These are phyloP conservation scores for Tetranychus truncatus DNA, from an alignment of 2,888 invertebrate species.

Conservation along the genomic window DNA sequence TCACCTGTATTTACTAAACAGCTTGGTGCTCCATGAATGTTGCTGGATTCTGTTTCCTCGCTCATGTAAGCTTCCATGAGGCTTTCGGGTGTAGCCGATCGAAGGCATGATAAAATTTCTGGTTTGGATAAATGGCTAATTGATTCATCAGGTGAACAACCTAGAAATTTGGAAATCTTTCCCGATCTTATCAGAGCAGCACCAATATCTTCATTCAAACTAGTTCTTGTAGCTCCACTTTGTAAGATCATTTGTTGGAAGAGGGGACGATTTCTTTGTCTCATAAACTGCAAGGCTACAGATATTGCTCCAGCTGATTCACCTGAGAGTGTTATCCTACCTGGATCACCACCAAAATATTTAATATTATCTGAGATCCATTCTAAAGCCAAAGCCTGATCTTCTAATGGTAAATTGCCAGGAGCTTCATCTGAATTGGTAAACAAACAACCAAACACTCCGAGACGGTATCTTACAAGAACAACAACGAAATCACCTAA, in stretches of 20 bases:
- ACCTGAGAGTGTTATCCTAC: slow-evolving; percentile 22
- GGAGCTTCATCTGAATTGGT: slow-evolving; percentile 9
- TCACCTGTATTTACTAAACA: neutral
- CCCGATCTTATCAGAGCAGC: neutral
- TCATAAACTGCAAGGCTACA: slow-evolving; percentile 16
- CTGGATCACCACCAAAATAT: slow-evolving; percentile 13
- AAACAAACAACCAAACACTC: slow-evolving; percentile 18
- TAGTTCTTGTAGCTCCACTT: slow-evolving; percentile 9
- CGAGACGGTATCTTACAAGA: slow-evolving; percentile 18
- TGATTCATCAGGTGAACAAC: neutral
- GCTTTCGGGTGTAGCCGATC: neutral
- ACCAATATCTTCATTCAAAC: neutral
- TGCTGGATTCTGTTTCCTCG: neutral
- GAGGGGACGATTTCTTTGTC: neutral
- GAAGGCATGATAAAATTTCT: neutral
- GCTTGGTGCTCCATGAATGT: neutral
- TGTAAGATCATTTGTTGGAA: slow-evolving; percentile 17
- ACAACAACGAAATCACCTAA: slow-evolving; percentile 17
- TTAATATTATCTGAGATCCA: slow-evolving; percentile 22
- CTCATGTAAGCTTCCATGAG: neutral
- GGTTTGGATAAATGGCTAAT: neutral
- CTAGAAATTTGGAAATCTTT: neutral
- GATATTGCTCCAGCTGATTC: slow-evolving; percentile 21
- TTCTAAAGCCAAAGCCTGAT: slow-evolving; percentile 19
- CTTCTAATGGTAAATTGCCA: slow-evolving; percentile 17